phyloP scores from a whole-genome alignment of 2,113 vertebrate species.

The Pseudonaja textilis region DNA sequence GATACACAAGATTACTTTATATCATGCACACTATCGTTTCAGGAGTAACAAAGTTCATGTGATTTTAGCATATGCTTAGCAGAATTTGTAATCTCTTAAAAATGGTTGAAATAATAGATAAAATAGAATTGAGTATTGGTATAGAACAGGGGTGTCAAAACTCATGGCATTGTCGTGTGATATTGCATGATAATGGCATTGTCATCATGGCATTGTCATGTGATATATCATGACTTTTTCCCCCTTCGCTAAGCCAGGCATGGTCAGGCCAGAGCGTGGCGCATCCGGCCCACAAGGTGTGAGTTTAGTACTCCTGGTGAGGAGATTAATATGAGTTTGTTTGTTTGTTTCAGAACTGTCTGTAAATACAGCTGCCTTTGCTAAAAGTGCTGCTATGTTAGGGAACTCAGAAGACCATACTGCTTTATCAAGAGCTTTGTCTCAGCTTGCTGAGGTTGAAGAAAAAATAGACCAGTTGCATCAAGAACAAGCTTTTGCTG shows the following conservation, averaged over 20 bases:
- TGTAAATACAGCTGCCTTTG: slow-evolving; percentile 91
- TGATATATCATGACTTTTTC: no score
- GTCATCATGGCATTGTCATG: no score
- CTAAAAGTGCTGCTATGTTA: slow-evolving; percentile 97
- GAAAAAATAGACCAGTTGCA: slow-evolving; percentile 97
- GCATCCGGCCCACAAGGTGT: rapidly evolving
- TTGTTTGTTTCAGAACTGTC: slow-evolving; percentile 85
- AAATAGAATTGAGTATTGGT: not conserved
- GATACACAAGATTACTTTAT: not conserved
- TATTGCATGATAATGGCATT: no score
- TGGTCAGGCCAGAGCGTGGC: rapidly evolving
- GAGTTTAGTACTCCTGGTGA: not conserved
- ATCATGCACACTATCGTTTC: not conserved
- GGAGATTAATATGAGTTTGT: not conserved
- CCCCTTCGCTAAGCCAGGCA: no score
- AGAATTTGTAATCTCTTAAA: not conserved
- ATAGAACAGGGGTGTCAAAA: not conserved
- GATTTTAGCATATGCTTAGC: not conserved
- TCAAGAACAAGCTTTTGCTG: slow-evolving; percentile 93
- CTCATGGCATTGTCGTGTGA: no score
- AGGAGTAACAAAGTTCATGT: not conserved
- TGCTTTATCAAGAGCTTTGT: slow-evolving; percentile 91
- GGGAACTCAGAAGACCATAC: slow-evolving; percentile 98
- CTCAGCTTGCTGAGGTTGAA: slow-evolving; percentile 98
- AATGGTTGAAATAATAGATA: not conserved